Percentiles rank a stretch among this genome's conserved stretches.
These are phyloP conservation scores for Laupala kohalensis DNA, from an alignment of 1,140 invertebrate species.

Conservation along the genomic window DNA sequence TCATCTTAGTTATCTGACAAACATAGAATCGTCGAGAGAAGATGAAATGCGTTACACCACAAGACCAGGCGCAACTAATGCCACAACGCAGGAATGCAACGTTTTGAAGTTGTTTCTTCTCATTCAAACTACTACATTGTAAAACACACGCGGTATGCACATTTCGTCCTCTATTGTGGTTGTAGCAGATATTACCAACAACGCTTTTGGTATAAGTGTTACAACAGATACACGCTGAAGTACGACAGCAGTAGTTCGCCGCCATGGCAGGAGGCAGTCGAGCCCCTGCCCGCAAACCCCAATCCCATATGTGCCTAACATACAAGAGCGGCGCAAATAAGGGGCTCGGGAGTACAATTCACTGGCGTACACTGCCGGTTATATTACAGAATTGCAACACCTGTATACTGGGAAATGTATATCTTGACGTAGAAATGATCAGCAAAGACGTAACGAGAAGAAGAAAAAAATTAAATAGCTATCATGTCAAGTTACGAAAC, in stretches of 20 bases:
- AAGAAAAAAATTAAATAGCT: too few relatives aligned
- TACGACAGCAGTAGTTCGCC: background rate
- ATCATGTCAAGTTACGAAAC: too few relatives aligned
- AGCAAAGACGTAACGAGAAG: too few relatives aligned
- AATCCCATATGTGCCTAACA: slow-evolving; percentile 12
- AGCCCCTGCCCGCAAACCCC: background rate
- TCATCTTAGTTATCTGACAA: background rate
- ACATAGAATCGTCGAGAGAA: background rate
- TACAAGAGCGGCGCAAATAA: slow-evolving; percentile 19
- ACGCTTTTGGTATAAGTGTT: too few relatives aligned
- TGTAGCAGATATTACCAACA: too few relatives aligned
- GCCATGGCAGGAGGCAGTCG: slow-evolving; percentile 1
- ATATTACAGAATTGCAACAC: too few relatives aligned
- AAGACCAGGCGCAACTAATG: background rate
- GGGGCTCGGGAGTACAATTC: slow-evolving; percentile 15
- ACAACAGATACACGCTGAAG: background rate
- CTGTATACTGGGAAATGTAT: too few relatives aligned
- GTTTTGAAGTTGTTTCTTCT: background rate
- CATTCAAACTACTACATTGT: background rate
- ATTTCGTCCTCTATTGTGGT: background rate
- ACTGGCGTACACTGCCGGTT: background rate
- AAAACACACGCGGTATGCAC: too few relatives aligned
- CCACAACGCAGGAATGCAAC: background rate
- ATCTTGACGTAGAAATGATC: too few relatives aligned
- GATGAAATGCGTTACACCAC: background rate